phyloP scores from a whole-genome alignment of 1,140 invertebrate genomes.

The Zelostemma sp. region DNA sequence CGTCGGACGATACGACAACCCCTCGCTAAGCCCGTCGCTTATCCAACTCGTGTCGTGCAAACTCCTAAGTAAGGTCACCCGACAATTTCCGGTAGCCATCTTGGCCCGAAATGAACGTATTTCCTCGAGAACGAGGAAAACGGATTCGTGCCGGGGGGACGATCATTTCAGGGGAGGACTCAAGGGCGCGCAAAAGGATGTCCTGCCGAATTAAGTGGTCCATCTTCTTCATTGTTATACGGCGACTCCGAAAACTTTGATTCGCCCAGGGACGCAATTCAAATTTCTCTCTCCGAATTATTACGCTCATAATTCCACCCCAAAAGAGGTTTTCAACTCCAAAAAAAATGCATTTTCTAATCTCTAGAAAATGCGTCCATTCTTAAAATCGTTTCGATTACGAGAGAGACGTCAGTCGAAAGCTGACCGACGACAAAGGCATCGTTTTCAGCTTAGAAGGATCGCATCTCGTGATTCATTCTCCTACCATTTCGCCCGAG shows the following conservation, averaged over 20 bases:
- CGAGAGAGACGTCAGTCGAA: not conserved
- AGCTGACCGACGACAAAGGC: not conserved
- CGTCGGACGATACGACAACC: constrained; percentile 56
- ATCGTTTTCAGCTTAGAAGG: not conserved
- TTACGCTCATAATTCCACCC: no score
- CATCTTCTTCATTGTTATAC: no score
- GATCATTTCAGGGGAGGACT: constrained; percentile 43
- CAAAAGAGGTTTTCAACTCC: no score
- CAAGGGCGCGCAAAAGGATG: no score
- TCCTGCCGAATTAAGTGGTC: no score
- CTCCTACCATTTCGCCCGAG: constrained; percentile 16
- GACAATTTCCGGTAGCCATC: constrained; percentile 69
- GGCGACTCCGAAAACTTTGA: no score
- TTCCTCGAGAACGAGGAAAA: constrained; percentile 47
- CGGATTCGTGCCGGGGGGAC: constrained; percentile 39
- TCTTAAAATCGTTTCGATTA: no score
- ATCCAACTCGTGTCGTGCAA: constrained; percentile 42
- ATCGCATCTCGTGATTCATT: constrained; percentile 11
- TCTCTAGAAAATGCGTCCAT: no score
- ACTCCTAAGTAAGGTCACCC: constrained; percentile 68
- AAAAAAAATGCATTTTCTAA: no score
- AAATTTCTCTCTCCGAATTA: no score
- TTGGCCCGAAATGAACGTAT: constrained; percentile 57
- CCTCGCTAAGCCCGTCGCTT: constrained; percentile 48
- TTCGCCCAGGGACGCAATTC: no score